phyloP scores from a whole-genome alignment of 2,113 vertebrate species.

The Meleagris gallopavo region DNA sequence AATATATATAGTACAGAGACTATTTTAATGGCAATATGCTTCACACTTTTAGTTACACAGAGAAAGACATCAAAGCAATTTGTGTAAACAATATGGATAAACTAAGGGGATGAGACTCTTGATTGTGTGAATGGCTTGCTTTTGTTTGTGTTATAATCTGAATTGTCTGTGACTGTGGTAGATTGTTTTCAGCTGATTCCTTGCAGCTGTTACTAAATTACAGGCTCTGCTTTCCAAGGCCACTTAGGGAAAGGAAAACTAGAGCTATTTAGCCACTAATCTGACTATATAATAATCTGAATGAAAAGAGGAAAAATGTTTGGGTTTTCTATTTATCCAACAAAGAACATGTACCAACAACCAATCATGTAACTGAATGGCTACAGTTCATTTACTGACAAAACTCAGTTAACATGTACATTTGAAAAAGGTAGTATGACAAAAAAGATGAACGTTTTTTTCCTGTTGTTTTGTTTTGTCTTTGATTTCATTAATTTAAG shows the following conservation, averaged over 20 bases:
- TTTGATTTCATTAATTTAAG: background rate
- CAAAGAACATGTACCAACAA: background rate
- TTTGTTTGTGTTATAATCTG: conserved; percentile 61
- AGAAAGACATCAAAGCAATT: background rate
- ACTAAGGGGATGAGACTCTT: background rate
- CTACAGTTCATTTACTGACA: background rate
- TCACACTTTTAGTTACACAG: background rate
- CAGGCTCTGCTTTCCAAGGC: conserved; percentile 66
- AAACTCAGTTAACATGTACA: background rate
- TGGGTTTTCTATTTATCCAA: conserved; percentile 26
- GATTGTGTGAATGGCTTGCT: conserved; percentile 35
- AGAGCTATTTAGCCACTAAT: conserved; percentile 62
- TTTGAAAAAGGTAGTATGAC: background rate
- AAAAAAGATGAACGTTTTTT: background rate
- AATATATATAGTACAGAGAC: background rate
- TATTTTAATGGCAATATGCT: background rate
- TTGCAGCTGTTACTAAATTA: conserved; percentile 76
- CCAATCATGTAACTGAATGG: background rate
- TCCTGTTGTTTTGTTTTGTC: background rate
- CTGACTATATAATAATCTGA: conserved; percentile 46
- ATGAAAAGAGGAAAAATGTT: conserved; percentile 59
- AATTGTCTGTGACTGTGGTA: conserved; percentile 56
- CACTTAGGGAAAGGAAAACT: conserved; percentile 67
- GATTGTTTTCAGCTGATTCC: conserved; percentile 69
- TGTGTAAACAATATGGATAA: background rate